Percentiles rank a stretch among this genome's conserved stretches.
phyloP scores from a whole-genome alignment of 1,140 invertebrate species.

The Sipha flava region DNA sequence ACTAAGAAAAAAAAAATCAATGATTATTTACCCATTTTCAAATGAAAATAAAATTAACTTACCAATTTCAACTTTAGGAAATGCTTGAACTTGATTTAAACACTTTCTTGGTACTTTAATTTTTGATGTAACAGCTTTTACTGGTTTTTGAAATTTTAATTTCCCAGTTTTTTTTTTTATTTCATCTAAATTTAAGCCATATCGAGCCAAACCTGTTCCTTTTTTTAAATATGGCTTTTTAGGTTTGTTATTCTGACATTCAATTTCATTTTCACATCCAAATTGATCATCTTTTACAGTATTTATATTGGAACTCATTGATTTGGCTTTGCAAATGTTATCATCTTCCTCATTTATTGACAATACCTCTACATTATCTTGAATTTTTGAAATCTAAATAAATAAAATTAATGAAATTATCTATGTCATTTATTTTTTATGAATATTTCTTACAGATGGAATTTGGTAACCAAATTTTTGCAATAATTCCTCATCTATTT shows the following conservation, averaged over 20 bases:
- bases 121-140: not conserved
- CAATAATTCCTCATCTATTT: conserved; percentile 8
- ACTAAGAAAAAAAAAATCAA: not conserved
- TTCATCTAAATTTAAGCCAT: conserved; percentile 16
- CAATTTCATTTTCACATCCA: not conserved
- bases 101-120: conserved; percentile 7
- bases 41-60: not conserved
- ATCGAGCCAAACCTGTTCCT: conserved; percentile 28
- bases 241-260: not conserved
- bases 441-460: not conserved
- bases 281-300: not conserved
- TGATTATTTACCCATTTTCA: not conserved
- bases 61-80: not conserved
- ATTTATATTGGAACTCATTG: not conserved
- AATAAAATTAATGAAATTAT: no score
- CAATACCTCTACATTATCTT: not conserved
- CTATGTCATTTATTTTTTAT: not conserved
- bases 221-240: conserved; percentile 31
- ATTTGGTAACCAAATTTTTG: not conserved
- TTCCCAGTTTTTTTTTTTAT: conserved; percentile 4
- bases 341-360: not conserved
- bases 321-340: not conserved
- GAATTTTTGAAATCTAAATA: not conserved
- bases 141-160: not conserved
- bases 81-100: not conserved